Conservation (phyloP, 2,888 invertebrate genomes). For the Dasypogon diadema region DNA sequence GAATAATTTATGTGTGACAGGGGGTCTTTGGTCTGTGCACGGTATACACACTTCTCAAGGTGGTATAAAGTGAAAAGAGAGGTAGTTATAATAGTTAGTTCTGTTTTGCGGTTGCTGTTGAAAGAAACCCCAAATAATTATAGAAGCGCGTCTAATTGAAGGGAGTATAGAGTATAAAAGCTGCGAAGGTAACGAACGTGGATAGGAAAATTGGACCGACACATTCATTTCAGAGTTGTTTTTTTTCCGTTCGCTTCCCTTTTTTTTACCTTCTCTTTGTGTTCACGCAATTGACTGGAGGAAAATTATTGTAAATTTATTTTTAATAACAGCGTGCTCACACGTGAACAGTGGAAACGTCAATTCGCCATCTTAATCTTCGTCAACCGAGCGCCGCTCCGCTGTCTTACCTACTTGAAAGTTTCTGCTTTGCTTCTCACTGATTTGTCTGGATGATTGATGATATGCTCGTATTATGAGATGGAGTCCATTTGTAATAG, state of each 20-base stretch:
- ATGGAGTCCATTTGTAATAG: conserved; percentile 56
- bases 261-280: background rate
- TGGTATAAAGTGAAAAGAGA: background rate
- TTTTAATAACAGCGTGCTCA: conserved; percentile 56
- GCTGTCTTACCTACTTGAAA: conserved; percentile 53
- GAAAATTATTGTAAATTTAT: conserved; percentile 54
- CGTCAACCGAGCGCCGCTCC: conserved; percentile 48
- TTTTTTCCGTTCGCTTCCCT: conserved; percentile 9
- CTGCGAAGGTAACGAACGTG: conserved; percentile 13
- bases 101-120: background rate
- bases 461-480: conserved; percentile 57
- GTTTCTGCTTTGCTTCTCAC: conserved; percentile 37
- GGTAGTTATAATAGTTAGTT: background rate
- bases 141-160: conserved; percentile 44
- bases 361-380: conserved; percentile 58
- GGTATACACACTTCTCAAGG: background rate
- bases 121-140: conserved; percentile 34
- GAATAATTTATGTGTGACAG: conserved; percentile 45
- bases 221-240: conserved; percentile 33
- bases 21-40: too few relatives aligned
- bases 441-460: conserved; percentile 57
- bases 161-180: conserved; percentile 1
- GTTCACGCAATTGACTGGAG: conserved; percentile 49
- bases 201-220: conserved; percentile 53
- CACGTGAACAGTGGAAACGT: conserved; percentile 32